Base-by-base conservation (phyloP, 2,888 invertebrate genomes). In the Frankliniella intonsa region DNA sequence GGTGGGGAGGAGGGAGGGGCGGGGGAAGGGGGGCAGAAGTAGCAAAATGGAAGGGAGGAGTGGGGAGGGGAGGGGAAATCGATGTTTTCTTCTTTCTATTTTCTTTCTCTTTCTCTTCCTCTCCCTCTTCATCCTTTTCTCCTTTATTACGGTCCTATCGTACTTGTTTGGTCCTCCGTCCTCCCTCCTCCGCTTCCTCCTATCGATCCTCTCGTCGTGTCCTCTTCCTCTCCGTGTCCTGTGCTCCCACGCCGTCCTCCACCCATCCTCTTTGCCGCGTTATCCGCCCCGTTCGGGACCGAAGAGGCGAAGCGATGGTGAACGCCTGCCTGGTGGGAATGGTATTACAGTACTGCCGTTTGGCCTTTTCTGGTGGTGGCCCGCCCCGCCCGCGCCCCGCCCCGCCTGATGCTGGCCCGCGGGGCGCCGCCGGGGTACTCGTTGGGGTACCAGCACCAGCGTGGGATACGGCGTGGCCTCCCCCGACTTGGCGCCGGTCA, bases 31-130 rank as follows among this genome's bases (percentile, higher is more conserved):
- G 81, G 80, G 82, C 81, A 80, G 80, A 62, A 76, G 69, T 76
- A 76, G 83, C 38, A 81, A 81, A 82, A 82, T 81, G 83, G 81
- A 80, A 82, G 38, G 76, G 55, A 65, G 81, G 82, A 82, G 81
- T 82, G 49, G 82, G 50, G 62, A 27, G 49, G 82, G 19, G 82
- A 62, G 80, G 62, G 14, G 25, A 51, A 80, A 51, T 80, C 50
- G 80, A 82, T 82, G 83, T 50, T 81, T 81, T 79, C 81, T 82
- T 25, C 69, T 82, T 50, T 49, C 80, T 55, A 51, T 27, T 62
- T 82, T 82, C 80, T 80, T 82, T 79, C 80, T 82, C 27, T 51
- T 14, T 50, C 55, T 79, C 65, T 81, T 80, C 82, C 65, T 81
- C 81, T 22, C 22, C 55, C 50, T 82, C 79, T 51, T 55, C 49